phyloP scores from a whole-genome alignment of 2,888 invertebrate species.

The Ganaspis brasiliensis region DNA sequence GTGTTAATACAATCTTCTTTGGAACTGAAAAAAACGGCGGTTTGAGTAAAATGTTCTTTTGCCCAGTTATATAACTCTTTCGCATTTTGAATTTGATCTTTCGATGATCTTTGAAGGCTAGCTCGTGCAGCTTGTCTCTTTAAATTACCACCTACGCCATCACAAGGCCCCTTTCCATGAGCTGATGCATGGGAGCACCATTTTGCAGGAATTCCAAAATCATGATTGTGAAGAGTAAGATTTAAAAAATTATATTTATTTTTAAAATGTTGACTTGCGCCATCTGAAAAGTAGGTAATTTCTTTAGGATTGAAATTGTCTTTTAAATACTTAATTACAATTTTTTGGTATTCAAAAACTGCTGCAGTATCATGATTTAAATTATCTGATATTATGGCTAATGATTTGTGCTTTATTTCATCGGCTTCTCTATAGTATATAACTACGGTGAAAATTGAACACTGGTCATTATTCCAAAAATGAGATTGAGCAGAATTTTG shows the following conservation, averaged over 20 bases:
- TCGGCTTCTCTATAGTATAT: background rate
- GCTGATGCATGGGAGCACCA: conserved; percentile 65
- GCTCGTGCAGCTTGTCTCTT: conserved; percentile 37
- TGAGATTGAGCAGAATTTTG: background rate
- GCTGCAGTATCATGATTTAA: conserved; percentile 13
- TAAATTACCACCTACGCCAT: conserved; percentile 60
- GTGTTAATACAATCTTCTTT: conserved; percentile 25
- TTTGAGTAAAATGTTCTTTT: conserved; percentile 9
- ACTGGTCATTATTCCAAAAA: background rate
- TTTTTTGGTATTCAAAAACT: conserved; percentile 18
- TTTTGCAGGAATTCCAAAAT: conserved; percentile 60
- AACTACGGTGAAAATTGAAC: background rate
- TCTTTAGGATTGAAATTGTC: conserved; percentile 29
- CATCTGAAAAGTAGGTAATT: conserved; percentile 53
- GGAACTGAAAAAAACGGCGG: conserved; percentile 30
- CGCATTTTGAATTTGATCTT: conserved; percentile 21
- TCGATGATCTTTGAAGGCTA: conserved; percentile 41
- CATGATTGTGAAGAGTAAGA: conserved; percentile 50
- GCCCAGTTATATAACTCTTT: conserved; percentile 34
- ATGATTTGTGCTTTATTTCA: background rate
- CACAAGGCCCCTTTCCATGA: conserved; percentile 67
- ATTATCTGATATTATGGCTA: conserved; percentile 8
- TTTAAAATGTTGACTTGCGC: conserved; percentile 47
- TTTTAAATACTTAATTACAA: conserved; percentile 20
- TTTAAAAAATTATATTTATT: conserved; percentile 51